A percentile compares a stretch with the other conserved stretches of the same genome.
phyloP scores from a whole-genome alignment of 2,888 invertebrate species.

The Brenthis hecate region DNA sequence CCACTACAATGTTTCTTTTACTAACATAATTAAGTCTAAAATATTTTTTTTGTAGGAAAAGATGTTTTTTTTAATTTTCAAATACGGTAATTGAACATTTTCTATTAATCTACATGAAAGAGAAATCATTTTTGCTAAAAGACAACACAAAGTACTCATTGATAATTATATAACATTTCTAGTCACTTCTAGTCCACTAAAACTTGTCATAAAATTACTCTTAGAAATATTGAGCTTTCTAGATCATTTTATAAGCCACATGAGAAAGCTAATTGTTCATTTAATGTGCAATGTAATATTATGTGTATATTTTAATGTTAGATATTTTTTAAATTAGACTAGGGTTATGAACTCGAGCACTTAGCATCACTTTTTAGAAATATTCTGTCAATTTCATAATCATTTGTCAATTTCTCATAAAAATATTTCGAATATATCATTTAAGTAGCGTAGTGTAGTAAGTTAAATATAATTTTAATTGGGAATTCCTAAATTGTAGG shows the following conservation, averaged over 20 bases:
- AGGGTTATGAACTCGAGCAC: constrained; percentile 27
- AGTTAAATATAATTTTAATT: constrained; percentile 12
- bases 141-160: neutral
- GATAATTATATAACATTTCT: neutral
- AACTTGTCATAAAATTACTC: neutral
- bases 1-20: no score
- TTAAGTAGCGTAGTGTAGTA: constrained; percentile 21
- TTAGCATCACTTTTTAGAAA: constrained; percentile 9
- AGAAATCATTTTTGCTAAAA: neutral
- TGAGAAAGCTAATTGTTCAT: neutral
- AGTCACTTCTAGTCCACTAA: constrained; percentile 6
- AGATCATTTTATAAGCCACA: neutral
- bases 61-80: no score
- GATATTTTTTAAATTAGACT: constrained; percentile 6
- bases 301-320: constrained; percentile 1
- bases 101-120: neutral
- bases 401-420: constrained; percentile 52
- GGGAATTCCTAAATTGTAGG: constrained; percentile 15
- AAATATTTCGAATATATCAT: constrained; percentile 30
- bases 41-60: no score
- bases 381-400: constrained; percentile 50
- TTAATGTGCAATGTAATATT: constrained; percentile 7
- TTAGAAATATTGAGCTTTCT: constrained; percentile 4
- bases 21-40: no score
- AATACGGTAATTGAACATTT: neutral